Conservation (phyloP, 2,888 invertebrate species). For the Lissonota sp. region DNA sequence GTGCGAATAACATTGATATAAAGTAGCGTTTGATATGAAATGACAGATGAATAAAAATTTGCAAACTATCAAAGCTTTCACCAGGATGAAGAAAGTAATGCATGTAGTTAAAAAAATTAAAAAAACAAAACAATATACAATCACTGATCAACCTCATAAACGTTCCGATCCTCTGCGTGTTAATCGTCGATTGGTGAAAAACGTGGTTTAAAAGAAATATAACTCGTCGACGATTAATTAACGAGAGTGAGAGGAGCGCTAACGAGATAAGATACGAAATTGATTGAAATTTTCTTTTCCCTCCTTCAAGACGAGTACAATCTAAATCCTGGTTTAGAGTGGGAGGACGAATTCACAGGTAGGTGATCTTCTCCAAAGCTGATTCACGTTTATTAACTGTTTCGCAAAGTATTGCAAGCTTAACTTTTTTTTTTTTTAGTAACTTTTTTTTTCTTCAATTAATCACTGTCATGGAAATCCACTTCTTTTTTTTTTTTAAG, state of each 20-base stretch:
- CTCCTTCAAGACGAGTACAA: constrained; percentile 98
- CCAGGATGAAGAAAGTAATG: constrained; percentile 59
- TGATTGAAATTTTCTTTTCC: constrained; percentile 85
- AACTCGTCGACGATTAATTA: constrained; percentile 67
- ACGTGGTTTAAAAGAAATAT: constrained; percentile 49
- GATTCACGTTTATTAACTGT: constrained; percentile 67
- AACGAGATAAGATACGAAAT: constrained; percentile 80
- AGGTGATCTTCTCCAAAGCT: constrained; percentile 87
- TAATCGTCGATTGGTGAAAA: constrained; percentile 57
- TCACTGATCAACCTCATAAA: constrained; percentile 59
- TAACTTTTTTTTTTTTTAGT: constrained; percentile 40
- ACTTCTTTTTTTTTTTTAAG: constrained; percentile 19
- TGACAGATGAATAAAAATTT: constrained; percentile 38
- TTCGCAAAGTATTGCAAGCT: constrained; percentile 66
- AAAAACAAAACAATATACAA: constrained; percentile 40
- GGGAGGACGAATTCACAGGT: constrained; percentile 99
- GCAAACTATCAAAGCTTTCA: constrained; percentile 59
- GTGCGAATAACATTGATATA: constrained; percentile 11
- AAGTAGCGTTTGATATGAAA: constrained; percentile 42
- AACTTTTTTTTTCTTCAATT: constrained; percentile 50
- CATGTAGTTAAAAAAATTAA: constrained; percentile 57
- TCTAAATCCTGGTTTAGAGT: constrained; percentile 99
- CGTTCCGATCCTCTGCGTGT: constrained; percentile 54
- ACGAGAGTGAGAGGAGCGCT: constrained; percentile 68
- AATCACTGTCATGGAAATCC: constrained; percentile 56